Evolutionary conservation across 1,140 invertebrate genomes (phyloP).

Genomic region (Hyles vespertilio): DNA sequence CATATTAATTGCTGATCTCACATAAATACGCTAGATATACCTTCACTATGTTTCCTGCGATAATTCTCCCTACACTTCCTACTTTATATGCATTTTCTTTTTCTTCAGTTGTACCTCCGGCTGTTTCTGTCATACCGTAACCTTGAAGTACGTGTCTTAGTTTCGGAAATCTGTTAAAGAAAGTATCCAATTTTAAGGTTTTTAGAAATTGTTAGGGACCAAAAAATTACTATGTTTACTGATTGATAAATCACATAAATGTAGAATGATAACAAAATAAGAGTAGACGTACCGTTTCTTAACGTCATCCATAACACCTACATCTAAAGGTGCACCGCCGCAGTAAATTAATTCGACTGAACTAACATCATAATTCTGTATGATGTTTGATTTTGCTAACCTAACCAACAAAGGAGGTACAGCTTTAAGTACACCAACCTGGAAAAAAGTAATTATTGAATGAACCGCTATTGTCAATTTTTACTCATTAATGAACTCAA

Average conservation of each 20-base stretch:
- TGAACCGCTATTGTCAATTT: no score
- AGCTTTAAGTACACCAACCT: slow-evolving; percentile 47
- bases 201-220: no score
- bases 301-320: slow-evolving; percentile 33
- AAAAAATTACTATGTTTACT: no score
- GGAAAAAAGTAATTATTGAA: slow-evolving; percentile 7
- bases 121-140: slow-evolving; percentile 66
- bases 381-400: slow-evolving; percentile 40
- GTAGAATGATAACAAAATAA: no score
- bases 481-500: no score
- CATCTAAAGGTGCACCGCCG: slow-evolving; percentile 52
- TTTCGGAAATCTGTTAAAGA: slow-evolving; percentile 42
- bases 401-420: slow-evolving; percentile 49
- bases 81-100: slow-evolving; percentile 30
- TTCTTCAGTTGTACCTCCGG: slow-evolving; percentile 40
- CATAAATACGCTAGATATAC: slow-evolving; percentile 25
- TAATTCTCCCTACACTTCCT: slow-evolving; percentile 50
- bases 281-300: slow-evolving; percentile 30
- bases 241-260: no score
- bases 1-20: no score
- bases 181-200: no score
- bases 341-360: slow-evolving; percentile 48
- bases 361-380: slow-evolving; percentile 48
- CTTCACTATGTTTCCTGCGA: slow-evolving; percentile 52
- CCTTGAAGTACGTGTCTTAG: slow-evolving; percentile 46